Percentiles rank a stretch among this genome's conserved stretches.
Conservation (phyloP, 2,113 vertebrate genomes). For the Corydoras sp. region DNA sequence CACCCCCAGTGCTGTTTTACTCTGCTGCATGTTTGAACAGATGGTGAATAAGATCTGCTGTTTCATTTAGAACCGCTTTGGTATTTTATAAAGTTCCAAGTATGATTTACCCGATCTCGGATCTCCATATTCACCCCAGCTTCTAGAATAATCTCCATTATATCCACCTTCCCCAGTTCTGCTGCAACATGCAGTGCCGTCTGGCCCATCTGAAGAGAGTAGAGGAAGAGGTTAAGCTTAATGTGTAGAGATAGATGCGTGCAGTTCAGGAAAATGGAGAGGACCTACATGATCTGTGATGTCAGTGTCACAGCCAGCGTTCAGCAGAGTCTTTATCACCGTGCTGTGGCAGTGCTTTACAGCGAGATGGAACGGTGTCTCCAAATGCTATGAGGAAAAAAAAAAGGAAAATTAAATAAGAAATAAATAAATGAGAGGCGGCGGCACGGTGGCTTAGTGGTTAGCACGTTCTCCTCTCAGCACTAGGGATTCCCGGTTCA, state of each 20-base stretch:
- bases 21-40: constrained; percentile 64
- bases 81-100: not conserved
- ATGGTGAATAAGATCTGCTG: not conserved
- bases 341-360: constrained; percentile 67
- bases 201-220: constrained; percentile 70
- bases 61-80: not conserved
- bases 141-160: constrained; percentile 79
- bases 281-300: constrained; percentile 69
- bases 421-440: too few relatives aligned
- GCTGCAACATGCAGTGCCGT: constrained; percentile 79
- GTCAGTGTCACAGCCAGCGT: constrained; percentile 65
- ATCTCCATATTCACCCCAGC: constrained; percentile 68
- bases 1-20: constrained; percentile 75
- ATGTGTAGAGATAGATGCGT: not conserved
- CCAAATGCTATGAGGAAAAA: constrained; percentile 53
- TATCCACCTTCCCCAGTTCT: constrained; percentile 76
- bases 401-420: too few relatives aligned
- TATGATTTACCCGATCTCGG: constrained; percentile 63
- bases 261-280: not conserved
- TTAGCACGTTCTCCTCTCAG: too few relatives aligned
- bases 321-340: constrained; percentile 70
- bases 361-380: constrained; percentile 78
- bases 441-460: too few relatives aligned
- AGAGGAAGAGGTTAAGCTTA: not conserved
- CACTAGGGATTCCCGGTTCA: too few relatives aligned